phyloP scores from a whole-genome alignment of 2,888 invertebrate genomes.

The Torymus auratus region DNA sequence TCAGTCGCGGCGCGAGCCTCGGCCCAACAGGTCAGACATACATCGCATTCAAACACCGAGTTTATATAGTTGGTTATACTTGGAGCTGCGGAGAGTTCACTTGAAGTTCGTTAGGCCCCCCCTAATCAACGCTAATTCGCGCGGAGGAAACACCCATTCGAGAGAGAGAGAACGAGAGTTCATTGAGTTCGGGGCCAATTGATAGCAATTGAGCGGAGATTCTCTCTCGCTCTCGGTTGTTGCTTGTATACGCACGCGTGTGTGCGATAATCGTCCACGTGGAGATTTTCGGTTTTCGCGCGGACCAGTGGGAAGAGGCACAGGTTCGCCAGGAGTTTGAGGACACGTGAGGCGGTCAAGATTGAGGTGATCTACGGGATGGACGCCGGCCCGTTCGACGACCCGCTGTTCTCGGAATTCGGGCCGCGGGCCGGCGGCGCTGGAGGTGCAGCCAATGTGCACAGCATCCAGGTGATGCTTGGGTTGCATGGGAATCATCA shows the following conservation, averaged over 20 bases:
- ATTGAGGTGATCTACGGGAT: slow-evolving; percentile 75
- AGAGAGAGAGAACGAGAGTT: neutral
- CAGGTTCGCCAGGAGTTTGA: neutral
- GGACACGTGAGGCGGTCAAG: slow-evolving; percentile 4
- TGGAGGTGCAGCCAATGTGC: slow-evolving; percentile 70
- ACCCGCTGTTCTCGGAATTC: slow-evolving; percentile 88
- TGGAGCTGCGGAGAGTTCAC: too few species aligned
- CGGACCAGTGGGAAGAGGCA: too few species aligned
- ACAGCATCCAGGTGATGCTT: slow-evolving; percentile 84
- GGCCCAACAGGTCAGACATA: slow-evolving; percentile 62
- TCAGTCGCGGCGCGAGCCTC: slow-evolving; percentile 70
- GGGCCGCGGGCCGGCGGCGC: slow-evolving; percentile 79
- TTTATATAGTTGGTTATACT: too few species aligned
- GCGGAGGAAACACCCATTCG: slow-evolving; percentile 5
- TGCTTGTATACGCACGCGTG: too few species aligned
- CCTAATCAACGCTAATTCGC: slow-evolving; percentile 49
- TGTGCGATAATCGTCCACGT: too few species aligned
- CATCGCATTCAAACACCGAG: too few species aligned
- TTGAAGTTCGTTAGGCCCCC: slow-evolving; percentile 1
- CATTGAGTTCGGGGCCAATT: slow-evolving; percentile 65
- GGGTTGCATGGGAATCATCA: slow-evolving; percentile 79
- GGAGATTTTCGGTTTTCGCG: too few species aligned
- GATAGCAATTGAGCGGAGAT: slow-evolving; percentile 73
- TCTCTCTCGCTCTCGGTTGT: neutral
- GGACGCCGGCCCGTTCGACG: slow-evolving; percentile 86